Conservation (phyloP, 1,140 invertebrate species). For the Ganaspis sp. region DNA sequence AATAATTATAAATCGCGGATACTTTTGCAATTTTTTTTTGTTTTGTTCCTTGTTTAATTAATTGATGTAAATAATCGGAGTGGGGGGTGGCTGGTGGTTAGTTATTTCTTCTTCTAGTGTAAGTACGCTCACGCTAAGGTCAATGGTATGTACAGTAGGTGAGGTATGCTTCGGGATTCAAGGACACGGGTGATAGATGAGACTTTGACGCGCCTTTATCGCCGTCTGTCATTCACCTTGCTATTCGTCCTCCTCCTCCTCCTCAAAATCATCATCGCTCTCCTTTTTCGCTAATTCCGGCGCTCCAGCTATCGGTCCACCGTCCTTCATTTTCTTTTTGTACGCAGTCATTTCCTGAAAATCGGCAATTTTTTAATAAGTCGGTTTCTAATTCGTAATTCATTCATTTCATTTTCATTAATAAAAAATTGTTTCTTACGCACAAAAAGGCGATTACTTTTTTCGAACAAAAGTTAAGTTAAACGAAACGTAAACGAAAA, state of each 20-base stretch:
- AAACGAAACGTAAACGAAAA: too few species aligned
- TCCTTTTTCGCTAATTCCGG: conserved; percentile 78
- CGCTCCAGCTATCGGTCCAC: conserved; percentile 72
- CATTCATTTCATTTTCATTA: background rate
- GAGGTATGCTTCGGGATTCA: conserved; percentile 75
- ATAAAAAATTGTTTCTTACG: background rate
- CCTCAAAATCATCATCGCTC: conserved; percentile 75
- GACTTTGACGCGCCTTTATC: conserved; percentile 69
- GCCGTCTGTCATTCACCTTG: conserved; percentile 53
- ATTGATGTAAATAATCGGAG: conserved; percentile 74
- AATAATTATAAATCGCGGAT: conserved; percentile 74
- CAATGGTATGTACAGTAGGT: conserved; percentile 77
- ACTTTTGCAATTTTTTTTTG: conserved; percentile 48
- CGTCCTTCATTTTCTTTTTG: conserved; percentile 84
- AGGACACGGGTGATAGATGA: conserved; percentile 75
- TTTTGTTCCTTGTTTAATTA: conserved; percentile 53
- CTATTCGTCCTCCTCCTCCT: conserved; percentile 76
- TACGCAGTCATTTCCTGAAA: conserved; percentile 82
- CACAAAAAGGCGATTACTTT: too few species aligned
- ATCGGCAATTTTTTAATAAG: too few species aligned
- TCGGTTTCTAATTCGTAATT: too few species aligned
- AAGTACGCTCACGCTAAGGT: conserved; percentile 77
- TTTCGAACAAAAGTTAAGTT: too few species aligned
- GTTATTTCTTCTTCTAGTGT: conserved; percentile 75
- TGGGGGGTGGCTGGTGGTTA: conserved; percentile 66